Conservation (phyloP, 2,797 vertebrate genomes). For the Psittacula echo region DNA sequence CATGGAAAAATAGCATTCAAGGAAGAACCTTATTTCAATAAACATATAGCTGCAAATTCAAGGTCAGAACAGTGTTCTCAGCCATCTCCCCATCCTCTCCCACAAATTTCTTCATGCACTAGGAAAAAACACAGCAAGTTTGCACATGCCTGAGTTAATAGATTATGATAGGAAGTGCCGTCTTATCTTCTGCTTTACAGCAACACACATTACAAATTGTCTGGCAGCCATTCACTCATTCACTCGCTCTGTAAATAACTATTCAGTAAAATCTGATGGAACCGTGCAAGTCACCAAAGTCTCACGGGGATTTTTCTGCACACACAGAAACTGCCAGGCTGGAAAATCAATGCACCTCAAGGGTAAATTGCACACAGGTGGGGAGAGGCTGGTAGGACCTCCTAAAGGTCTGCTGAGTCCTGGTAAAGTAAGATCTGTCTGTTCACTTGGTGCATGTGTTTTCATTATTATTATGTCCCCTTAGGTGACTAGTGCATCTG, state of each 20-base stretch:
- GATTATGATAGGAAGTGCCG: constrained; percentile 43
- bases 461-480: neutral
- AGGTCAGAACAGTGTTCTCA: constrained; percentile 24
- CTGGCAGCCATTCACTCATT: constrained; percentile 60
- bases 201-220: constrained; percentile 52
- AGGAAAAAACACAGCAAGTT: neutral
- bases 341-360: neutral
- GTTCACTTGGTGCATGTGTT: neutral
- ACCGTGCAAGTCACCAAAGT: neutral
- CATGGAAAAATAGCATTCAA: neutral
- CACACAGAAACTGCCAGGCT: neutral
- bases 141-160: constrained; percentile 23
- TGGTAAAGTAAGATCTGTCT: neutral
- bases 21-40: neutral
- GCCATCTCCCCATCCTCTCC: neutral
- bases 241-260: constrained; percentile 46
- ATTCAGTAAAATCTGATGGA: constrained; percentile 40
- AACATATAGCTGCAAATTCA: constrained; percentile 2
- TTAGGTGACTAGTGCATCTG: neutral
- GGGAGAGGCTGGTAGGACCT: neutral
- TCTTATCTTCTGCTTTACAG: constrained; percentile 61
- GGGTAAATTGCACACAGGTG: fast-evolving
- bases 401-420: neutral
- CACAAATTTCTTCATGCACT: neutral
- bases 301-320: neutral